Base-by-base conservation (phyloP, 23 tunicate species). In the Halocynthia roretzi region DNA sequence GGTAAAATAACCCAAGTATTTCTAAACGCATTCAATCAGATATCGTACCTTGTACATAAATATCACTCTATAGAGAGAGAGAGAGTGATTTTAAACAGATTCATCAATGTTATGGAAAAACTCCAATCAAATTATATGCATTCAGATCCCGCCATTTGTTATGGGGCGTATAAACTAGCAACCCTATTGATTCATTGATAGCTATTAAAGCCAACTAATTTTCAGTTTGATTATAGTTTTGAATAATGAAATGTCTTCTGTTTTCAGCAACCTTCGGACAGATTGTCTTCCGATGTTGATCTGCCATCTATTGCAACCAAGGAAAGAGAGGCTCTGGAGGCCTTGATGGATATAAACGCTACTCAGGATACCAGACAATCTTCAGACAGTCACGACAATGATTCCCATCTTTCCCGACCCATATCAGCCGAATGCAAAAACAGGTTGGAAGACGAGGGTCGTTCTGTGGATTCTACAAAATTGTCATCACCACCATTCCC, bases 241-340 rank as follows among this genome's bases (percentile, higher is more conserved):
- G 44, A n/a, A 0, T 31, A 31, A 31, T 31, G 44, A 31, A 10
- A 20, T 65, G 22, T 65, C 31, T 65, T 6, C 0, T 10, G 5
- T 10, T 50, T 50, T 0, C 12, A 71, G 50, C 23, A 80, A 81
- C 76, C 81, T 19, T 81, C 84, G 10, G 77, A 81, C 12, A 65
- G 76, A 44, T 69, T 76, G 7, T 79, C 78, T 7, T 81, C 93
- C 0, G 84, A 80, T 18, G 96, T 84, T 60, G 96, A 89, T 17
- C 51, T 89, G 5, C 75, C 88, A 66, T n/a, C 55, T 7, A 84
- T 84, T 85, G 84, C 81, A 56, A 85, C 84, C 76, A 89, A 89
- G 54, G 88, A 89, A 20, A 89, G 80, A 61, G 82, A 85, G 14
- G 94, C 86, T 50, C 65, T 87, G 31, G 94, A 87, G 57, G 78